phyloP scores from a whole-genome alignment of 1,140 invertebrate species.

The Idris sp. region DNA sequence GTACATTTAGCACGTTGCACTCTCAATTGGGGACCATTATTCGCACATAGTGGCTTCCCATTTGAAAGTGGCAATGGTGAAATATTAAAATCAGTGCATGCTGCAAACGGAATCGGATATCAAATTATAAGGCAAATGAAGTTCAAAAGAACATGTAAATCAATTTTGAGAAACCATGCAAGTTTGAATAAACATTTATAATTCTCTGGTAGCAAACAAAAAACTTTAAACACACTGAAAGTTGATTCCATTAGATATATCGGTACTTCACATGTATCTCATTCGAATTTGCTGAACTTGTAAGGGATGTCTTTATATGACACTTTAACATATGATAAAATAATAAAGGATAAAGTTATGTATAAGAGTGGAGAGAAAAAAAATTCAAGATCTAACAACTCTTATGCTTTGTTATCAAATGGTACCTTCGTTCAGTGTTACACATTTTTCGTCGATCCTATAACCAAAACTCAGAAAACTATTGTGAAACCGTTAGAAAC shows the following conservation, averaged over 20 bases:
- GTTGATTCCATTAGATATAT: conserved; percentile 24
- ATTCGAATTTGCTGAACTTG: neutral
- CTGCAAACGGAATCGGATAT: conserved; percentile 25
- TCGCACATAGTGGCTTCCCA: neutral
- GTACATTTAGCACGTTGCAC: too few relatives aligned
- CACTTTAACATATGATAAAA: conserved; percentile 10
- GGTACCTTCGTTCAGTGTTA: too few relatives aligned
- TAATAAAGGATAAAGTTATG: conserved; percentile 10
- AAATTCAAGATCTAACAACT: conserved; percentile 8
- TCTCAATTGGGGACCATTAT: conserved; percentile 2
- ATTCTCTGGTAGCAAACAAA: conserved; percentile 1
- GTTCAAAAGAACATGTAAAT: conserved; percentile 16
- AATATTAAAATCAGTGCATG: too few relatives aligned
- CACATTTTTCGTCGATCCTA: too few relatives aligned
- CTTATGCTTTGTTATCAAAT: too few relatives aligned
- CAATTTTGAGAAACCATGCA: conserved; percentile 2
- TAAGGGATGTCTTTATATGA: conserved; percentile 1
- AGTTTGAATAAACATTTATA: conserved; percentile 6
- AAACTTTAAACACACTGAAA: conserved; percentile 18
- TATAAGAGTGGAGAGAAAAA: neutral
- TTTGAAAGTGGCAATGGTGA: too few relatives aligned
- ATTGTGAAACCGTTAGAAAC: too few relatives aligned
- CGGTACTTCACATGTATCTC: conserved; percentile 3
- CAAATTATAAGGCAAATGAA: conserved; percentile 37
- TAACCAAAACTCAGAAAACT: too few relatives aligned